Percentiles rank a stretch among this genome's conserved stretches.
Evolutionary conservation across 2,888 invertebrate species (phyloP).

Genomic region (Eilema sororculum): DNA sequence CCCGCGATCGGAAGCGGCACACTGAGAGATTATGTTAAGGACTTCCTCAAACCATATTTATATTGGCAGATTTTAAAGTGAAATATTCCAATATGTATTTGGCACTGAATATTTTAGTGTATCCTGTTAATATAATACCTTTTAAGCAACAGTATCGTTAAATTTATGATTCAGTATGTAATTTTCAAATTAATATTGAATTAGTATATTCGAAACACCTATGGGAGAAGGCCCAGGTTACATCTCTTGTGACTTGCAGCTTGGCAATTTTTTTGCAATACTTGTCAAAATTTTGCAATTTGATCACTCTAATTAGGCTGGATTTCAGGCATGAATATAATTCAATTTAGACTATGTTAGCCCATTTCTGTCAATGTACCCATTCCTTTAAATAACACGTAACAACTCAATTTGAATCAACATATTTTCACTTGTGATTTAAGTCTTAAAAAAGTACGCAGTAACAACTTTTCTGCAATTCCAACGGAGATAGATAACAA

Average conservation of each 20-base stretch:
- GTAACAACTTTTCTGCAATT: not conserved
- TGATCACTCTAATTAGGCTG: not conserved
- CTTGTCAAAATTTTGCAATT: too few relatives aligned
- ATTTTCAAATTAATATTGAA: not conserved
- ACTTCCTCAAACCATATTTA: slow-evolving; percentile 41
- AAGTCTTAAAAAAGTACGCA: not conserved
- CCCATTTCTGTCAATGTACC: too few relatives aligned
- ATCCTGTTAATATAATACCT: slow-evolving; percentile 8
- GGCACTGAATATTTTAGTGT: slow-evolving; percentile 16
- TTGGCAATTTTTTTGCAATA: too few relatives aligned
- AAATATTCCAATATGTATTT: slow-evolving; percentile 18
- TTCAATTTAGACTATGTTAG: not conserved
- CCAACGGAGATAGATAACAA: not conserved
- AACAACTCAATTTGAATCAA: not conserved
- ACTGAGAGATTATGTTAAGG: slow-evolving; percentile 47
- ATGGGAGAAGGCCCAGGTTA: not conserved
- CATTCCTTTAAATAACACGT: too few relatives aligned
- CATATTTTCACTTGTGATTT: not conserved
- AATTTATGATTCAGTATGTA: not conserved
- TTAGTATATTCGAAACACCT: not conserved
- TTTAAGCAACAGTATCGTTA: not conserved
- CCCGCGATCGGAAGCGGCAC: slow-evolving; percentile 44
- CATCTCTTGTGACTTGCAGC: not conserved
- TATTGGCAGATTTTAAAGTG: slow-evolving; percentile 21
- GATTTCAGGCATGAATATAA: not conserved